A percentile compares a stretch with the other conserved stretches of the same genome.
These are phyloP conservation scores for Epinephelus awoara DNA, from an alignment of 2,797 vertebrate species.

Conservation along the genomic window DNA sequence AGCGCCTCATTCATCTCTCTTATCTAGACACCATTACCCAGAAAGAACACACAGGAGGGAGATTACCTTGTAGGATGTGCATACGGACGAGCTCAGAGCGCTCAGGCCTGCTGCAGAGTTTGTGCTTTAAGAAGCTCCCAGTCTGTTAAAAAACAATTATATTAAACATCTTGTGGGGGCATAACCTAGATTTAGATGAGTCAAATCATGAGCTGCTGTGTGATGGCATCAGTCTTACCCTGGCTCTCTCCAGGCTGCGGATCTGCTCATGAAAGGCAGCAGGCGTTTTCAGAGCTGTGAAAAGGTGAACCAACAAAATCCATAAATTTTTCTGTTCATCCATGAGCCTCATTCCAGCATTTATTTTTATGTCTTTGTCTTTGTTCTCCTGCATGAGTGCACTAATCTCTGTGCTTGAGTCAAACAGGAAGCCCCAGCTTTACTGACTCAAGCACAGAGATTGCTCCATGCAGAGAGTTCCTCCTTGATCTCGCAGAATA, in stretches of 20 bases:
- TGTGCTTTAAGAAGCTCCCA: slow-evolving; percentile 97
- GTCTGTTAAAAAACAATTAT: slow-evolving; percentile 83
- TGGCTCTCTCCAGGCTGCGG: slow-evolving; percentile 95
- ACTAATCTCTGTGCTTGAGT: slow-evolving; percentile 22
- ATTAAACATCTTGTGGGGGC: neutral
- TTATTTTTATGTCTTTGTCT: slow-evolving; percentile 27
- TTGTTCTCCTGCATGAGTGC: slow-evolving; percentile 17
- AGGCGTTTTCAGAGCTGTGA: slow-evolving; percentile 95
- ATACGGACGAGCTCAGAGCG: slow-evolving; percentile 96
- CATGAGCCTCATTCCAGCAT: neutral
- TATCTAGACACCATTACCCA: slow-evolving; percentile 12
- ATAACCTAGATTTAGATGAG: slow-evolving; percentile 3
- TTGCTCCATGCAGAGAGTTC: slow-evolving; percentile 32
- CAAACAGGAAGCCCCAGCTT: slow-evolving; percentile 63
- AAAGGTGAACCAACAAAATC: slow-evolving; percentile 41
- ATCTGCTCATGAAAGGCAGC: slow-evolving; percentile 97
- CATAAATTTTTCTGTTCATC: neutral
- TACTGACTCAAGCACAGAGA: slow-evolving; percentile 67
- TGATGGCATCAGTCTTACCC: slow-evolving; percentile 85
- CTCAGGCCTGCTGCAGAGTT: slow-evolving; percentile 94
- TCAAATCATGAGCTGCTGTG: neutral
- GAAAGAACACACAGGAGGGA: slow-evolving; percentile 31
- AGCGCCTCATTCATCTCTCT: slow-evolving; percentile 34
- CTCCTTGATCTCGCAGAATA: slow-evolving; percentile 56
- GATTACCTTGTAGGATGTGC: slow-evolving; percentile 96